Base-by-base conservation (phyloP, 92 coral and sea anemone genomes). In the Nematostella vectensis region DNA sequence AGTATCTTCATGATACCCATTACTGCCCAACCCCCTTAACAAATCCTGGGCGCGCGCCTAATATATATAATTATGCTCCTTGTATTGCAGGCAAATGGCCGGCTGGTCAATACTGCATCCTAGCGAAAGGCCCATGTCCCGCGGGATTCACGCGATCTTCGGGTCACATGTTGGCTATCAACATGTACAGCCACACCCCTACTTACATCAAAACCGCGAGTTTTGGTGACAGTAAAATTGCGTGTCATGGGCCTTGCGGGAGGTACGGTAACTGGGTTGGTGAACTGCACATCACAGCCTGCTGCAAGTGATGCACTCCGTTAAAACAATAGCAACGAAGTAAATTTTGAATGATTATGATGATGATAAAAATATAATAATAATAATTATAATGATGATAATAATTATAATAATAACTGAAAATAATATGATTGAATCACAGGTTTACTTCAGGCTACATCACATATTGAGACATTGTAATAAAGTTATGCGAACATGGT, bases 231-330 rank as follows among this genome's bases (percentile, higher is more conserved):
- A 85, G 94, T 40, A 79, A 50, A 65, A 85, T 85, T 33, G 50
- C 58, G 61, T 85, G 94, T 37, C 94, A 85, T 58, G 94, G 88
- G 0, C 38, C 51, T 2, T 85, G 94, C 55, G 83, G 87, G 0
- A 83, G 54, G 68, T 74, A 74, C 27, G 94, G 94, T 2, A 71
- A 85, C 50, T 85, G 94, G 71, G 65, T 59, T 9, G 94, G 94
- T 2, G 94, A 85, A 27, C 55, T 79, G 30, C 66, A 68, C 51
- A 74, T 85, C 60, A 27, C 45, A 19, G 94, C 87, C 11, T 83
- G 94, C 43, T 83, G 94, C 78, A 83, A 79, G 69, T 83, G 55
- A 69, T n/a, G n/a, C n/a, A n/a, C n/a, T n/a, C n/a, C n/a, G n/a
- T n/a, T n/a, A n/a, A 16, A n/a, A 47, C 51, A 47, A n/a, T n/a